phyloP scores from a whole-genome alignment of 2,113 vertebrate species.

The Chloropsis cyanopogon region DNA sequence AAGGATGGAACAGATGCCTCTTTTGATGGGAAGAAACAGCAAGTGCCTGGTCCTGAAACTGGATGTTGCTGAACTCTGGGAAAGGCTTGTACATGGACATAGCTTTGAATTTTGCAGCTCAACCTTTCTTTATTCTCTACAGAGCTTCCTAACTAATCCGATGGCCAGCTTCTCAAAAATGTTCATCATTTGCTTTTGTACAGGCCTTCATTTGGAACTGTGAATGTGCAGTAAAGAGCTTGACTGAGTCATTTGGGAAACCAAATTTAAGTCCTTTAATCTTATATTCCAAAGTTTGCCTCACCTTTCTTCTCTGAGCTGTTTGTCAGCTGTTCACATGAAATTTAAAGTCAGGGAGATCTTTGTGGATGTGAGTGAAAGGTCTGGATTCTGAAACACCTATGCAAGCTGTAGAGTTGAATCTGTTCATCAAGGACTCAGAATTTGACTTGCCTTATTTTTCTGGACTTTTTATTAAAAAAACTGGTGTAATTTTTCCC shows the following conservation, averaged over 20 bases:
- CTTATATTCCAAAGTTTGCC: neutral
- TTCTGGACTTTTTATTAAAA: neutral
- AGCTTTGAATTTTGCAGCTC: neutral
- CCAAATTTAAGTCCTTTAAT: neutral
- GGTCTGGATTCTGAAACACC: neutral
- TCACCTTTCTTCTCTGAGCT: neutral
- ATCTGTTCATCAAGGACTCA: neutral
- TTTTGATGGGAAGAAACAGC: neutral
- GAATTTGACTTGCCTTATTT: neutral
- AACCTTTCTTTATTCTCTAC: neutral
- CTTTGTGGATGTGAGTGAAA: neutral
- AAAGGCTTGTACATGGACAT: neutral
- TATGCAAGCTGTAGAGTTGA: neutral
- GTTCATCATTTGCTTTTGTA: neutral
- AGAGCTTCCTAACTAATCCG: neutral
- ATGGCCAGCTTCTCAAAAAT: neutral
- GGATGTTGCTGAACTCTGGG: neutral
- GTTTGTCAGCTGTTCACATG: neutral
- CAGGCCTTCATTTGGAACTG: neutral
- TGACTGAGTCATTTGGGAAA: neutral
- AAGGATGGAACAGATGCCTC: neutral
- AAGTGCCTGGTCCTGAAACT: neutral
- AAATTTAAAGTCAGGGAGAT: neutral
- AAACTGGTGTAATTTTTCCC: neutral
- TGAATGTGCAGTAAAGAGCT: neutral